Base-by-base conservation (phyloP, 2,797 vertebrate species). In the Lerista edwardsae region DNA sequence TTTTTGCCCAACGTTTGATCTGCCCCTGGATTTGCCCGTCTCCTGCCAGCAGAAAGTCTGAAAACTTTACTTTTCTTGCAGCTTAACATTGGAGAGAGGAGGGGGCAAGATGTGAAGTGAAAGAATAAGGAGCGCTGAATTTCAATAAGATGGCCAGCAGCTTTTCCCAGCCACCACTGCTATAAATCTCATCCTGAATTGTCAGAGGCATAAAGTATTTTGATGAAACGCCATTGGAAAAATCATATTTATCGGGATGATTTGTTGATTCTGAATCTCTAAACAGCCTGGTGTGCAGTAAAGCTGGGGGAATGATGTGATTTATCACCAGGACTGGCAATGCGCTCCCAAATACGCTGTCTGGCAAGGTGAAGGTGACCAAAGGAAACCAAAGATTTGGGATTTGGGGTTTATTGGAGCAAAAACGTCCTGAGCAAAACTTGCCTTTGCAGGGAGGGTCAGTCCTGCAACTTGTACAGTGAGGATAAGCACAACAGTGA, bases 151-250 rank as follows among this genome's bases (percentile, higher is more conserved):
- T 41, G 88, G 83, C 82, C 10, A 76, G 83, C 83, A 68, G 80
- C 78, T 85, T 82, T 81, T 31, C 57, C 57, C 84, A 67, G 69
- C 80, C 82, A 83, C 79, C 73, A 61, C 83, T 76, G 86, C 87
- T 78, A 84, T 94, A 93, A 93, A 94, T 94, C 88, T 85, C 59
- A 4, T 12, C 87, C 59, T 64, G 25, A 82, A 82, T 79, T 86
- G 91, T 88, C 93, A 91, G 87, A 84, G 89, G 21, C 86, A 1
- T 94, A 94, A 94, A 94, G 75, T 85, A 94, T 91, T 88, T 91
- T 92, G 93, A 94, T 92, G 92, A 89, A 94, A 91, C 87, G 92
- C 93, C 90, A 88, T 88, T 86, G 73, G 84, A 91, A 89, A 90
- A 90, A 88, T 85, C 88, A 83, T 91, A 90, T 91, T 94, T 91